Evolutionary conservation across 2,797 vertebrate species (phyloP).

Genomic region (Cygnus olor): DNA sequence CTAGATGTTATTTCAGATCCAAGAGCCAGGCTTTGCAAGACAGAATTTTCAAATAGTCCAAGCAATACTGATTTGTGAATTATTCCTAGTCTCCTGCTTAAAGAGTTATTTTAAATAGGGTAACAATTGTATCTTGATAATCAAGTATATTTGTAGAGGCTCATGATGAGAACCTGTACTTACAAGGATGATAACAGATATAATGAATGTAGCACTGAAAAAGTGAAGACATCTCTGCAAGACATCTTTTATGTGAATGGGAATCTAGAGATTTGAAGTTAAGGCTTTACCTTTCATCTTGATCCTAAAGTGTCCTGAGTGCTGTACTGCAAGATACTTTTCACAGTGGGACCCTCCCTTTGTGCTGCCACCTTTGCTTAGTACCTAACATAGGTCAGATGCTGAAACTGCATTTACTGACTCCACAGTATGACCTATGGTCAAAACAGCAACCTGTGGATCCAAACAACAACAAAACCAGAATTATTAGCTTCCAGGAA

Average conservation of each 20-base stretch:
- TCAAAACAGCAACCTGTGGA: background rate
- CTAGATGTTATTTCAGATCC: background rate
- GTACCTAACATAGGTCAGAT: background rate
- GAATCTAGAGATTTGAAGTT: background rate
- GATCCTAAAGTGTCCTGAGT: background rate
- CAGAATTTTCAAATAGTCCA: background rate
- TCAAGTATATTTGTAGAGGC: background rate
- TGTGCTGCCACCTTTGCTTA: background rate
- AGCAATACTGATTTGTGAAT: background rate
- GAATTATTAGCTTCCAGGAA: background rate
- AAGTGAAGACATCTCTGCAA: background rate
- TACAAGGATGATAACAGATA: background rate
- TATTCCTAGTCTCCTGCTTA: background rate
- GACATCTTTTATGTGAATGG: background rate
- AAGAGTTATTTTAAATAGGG: background rate
- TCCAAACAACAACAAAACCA: background rate
- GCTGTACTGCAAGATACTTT: background rate
- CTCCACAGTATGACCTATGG: background rate
- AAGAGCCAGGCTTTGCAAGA: background rate
- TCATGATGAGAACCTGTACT: background rate
- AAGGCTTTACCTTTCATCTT: conserved; percentile 23
- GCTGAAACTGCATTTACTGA: background rate
- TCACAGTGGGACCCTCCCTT: background rate
- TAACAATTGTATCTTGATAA: background rate
- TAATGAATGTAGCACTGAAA: background rate